Percentiles rank a stretch among this genome's conserved stretches.
phyloP scores from a whole-genome alignment of 2,797 vertebrate genomes.

The Etheostoma perlongum region DNA sequence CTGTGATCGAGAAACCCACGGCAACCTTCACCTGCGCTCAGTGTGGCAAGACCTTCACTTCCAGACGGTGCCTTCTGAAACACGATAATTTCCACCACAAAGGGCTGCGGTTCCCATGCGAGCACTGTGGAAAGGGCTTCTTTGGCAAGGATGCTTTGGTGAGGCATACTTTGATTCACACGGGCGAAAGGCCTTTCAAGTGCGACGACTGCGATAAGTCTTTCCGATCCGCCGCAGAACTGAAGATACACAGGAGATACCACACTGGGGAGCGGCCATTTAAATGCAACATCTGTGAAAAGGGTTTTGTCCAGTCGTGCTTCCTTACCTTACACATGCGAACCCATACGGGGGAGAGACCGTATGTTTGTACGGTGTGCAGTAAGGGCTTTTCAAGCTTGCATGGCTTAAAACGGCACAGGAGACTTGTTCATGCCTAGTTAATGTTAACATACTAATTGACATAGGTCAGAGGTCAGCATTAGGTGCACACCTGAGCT shows the following conservation, averaged over 20 bases:
- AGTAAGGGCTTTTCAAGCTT: slow-evolving; percentile 80
- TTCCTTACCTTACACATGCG: slow-evolving; percentile 83
- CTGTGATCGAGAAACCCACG: slow-evolving; percentile 58
- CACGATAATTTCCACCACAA: slow-evolving; percentile 83
- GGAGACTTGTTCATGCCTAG: slow-evolving; percentile 79
- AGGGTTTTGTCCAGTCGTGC: slow-evolving; percentile 81
- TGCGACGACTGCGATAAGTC: slow-evolving; percentile 81
- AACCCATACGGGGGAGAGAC: slow-evolving; percentile 80
- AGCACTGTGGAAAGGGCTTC: slow-evolving; percentile 82
- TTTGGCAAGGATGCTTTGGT: slow-evolving; percentile 81
- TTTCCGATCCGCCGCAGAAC: slow-evolving; percentile 76
- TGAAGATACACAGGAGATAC: slow-evolving; percentile 80
- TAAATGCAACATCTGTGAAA: slow-evolving; percentile 78
- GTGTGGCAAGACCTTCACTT: slow-evolving; percentile 78
- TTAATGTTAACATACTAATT: slow-evolving; percentile 15
- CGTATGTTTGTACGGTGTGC: slow-evolving; percentile 74
- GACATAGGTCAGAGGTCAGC: slow-evolving; percentile 7
- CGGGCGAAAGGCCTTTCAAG: slow-evolving; percentile 79
- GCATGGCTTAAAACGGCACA: slow-evolving; percentile 81
- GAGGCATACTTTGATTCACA: slow-evolving; percentile 80
- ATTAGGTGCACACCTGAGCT: slow-evolving; percentile 14
- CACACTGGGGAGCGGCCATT: slow-evolving; percentile 79
- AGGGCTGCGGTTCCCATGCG: slow-evolving; percentile 77
- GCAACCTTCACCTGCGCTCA: slow-evolving; percentile 69
- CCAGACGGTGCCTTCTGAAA: slow-evolving; percentile 77